Evolutionary conservation across 2,113 vertebrate species (phyloP).

Genomic region (Motacilla alba): DNA sequence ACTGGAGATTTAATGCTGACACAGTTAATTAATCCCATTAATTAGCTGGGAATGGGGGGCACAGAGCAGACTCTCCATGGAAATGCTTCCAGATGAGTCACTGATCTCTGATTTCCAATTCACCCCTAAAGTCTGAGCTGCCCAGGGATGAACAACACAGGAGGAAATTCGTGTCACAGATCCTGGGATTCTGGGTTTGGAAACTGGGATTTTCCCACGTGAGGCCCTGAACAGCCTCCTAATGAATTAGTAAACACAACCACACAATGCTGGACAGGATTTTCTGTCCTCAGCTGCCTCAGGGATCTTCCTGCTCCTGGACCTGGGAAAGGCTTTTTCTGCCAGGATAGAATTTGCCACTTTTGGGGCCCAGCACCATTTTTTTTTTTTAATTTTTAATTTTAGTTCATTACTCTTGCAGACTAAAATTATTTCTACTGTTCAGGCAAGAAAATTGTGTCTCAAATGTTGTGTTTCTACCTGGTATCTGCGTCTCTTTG

Average conservation of each 20-base stretch:
- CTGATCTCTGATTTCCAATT: not conserved
- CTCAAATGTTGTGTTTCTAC: not conserved
- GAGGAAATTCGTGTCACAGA: not conserved
- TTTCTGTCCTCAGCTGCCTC: not conserved
- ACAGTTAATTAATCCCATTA: not conserved
- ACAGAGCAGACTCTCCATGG: not conserved
- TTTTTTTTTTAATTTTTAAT: not conserved
- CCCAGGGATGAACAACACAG: not conserved
- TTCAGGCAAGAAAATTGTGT: not conserved
- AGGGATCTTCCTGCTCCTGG: not conserved
- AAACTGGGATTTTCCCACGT: slow-evolving; percentile 8
- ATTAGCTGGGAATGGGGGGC: not conserved
- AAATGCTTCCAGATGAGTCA: not conserved
- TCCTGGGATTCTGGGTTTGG: not conserved
- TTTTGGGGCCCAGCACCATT: not conserved
- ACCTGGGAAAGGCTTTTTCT: not conserved
- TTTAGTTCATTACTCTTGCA: not conserved
- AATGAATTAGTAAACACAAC: not conserved
- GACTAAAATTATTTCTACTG: not conserved
- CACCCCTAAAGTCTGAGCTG: not conserved
- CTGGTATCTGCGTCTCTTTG: not conserved
- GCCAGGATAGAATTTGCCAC: not conserved
- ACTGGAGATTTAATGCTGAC: not conserved
- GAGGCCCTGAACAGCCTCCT: not conserved
- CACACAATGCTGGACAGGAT: not conserved